phyloP scores from a whole-genome alignment of 2,888 invertebrate species.

The Drosophila macrothrix region DNA sequence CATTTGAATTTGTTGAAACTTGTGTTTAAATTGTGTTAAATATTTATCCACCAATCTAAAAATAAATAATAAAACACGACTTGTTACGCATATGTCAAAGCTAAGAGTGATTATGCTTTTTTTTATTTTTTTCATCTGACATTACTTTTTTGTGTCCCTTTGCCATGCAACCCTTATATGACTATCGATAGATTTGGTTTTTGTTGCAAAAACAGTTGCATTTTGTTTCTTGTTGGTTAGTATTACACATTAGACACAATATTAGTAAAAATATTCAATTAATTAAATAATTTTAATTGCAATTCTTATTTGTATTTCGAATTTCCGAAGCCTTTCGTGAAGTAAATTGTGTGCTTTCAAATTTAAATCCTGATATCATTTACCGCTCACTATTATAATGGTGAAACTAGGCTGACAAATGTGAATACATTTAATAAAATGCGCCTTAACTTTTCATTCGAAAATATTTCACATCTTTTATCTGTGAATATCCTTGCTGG shows the following conservation, averaged over 20 bases:
- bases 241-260: not conserved
- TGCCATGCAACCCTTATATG: conserved; percentile 13
- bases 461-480: conserved; percentile 16
- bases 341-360: not conserved
- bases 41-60: conserved; percentile 66
- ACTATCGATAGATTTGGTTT: conserved; percentile 2
- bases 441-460: not conserved
- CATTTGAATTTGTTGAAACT: conserved; percentile 70
- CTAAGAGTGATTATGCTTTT: conserved; percentile 17
- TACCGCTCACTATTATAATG: not conserved
- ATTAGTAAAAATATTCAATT: not conserved
- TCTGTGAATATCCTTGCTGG: conserved; percentile 5
- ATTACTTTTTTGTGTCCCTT: not conserved
- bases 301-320: not conserved
- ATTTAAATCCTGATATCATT: not conserved
- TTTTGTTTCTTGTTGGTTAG: not conserved
- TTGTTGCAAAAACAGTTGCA: not conserved
- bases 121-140: not conserved
- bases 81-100: conserved; percentile 48
- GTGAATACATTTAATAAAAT: not conserved
- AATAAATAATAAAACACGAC: conserved; percentile 64
- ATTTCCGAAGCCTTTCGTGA: not conserved
- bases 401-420: not conserved
- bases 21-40: conserved; percentile 74
- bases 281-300: not conserved